Evolutionary conservation across 1,140 invertebrate species (phyloP).

Genomic region (Drosophila seguyi): DNA sequence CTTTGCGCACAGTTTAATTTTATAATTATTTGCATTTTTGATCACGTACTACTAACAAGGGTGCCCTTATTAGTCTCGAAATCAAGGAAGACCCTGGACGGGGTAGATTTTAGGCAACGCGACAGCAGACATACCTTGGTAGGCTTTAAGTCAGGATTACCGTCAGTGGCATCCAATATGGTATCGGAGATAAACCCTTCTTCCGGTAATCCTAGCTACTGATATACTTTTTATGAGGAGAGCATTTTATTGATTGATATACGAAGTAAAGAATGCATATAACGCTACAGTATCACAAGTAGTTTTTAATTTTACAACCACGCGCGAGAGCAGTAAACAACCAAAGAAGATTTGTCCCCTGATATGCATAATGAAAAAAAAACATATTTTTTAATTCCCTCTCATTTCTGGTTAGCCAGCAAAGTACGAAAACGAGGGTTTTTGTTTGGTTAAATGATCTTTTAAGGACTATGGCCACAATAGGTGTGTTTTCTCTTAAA

Average conservation of each 20-base stretch:
- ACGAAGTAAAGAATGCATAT: neutral
- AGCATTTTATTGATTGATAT: neutral
- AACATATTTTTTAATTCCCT: neutral
- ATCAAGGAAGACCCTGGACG: too few species aligned
- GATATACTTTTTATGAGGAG: neutral
- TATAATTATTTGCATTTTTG: constrained; percentile 73
- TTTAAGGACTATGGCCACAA: too few species aligned
- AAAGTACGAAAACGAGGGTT: too few species aligned
- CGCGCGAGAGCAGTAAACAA: constrained; percentile 46
- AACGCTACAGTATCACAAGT: constrained; percentile 6
- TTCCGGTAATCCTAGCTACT: neutral
- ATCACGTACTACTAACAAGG: constrained; percentile 51
- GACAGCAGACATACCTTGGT: neutral
- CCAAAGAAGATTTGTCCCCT: constrained; percentile 26
- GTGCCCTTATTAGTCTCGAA: neutral
- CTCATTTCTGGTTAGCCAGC: neutral
- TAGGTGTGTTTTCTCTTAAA: too few species aligned
- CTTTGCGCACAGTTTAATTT: constrained; percentile 58
- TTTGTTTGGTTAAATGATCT: too few species aligned
- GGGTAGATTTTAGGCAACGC: neutral
- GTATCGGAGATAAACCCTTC: neutral
- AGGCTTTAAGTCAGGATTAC: neutral
- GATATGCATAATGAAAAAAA: constrained; percentile 9
- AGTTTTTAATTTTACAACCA: constrained; percentile 12
- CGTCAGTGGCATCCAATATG: neutral